Evolutionary conservation across 2,888 invertebrate genomes (phyloP).

Genomic region (Catocala fraxini): DNA sequence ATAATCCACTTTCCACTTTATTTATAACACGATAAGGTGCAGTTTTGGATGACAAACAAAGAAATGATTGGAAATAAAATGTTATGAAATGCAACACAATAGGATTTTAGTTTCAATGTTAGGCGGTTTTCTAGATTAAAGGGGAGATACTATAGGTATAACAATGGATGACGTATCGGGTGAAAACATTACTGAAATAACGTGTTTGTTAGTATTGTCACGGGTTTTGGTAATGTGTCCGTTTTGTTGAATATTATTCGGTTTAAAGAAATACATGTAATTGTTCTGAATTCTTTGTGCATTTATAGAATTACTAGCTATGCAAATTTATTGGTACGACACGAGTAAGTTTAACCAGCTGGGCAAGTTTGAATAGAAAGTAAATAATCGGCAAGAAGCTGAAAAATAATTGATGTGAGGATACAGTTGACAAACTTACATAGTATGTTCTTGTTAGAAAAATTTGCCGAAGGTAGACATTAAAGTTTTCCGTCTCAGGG

Average conservation of each 20-base stretch:
- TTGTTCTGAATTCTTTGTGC: too few relatives aligned
- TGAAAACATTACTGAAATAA: conserved; percentile 15
- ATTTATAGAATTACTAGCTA: too few relatives aligned
- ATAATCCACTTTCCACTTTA: conserved; percentile 5
- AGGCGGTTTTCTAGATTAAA: conserved; percentile 54
- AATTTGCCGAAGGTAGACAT: too few relatives aligned
- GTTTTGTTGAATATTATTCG: conserved; percentile 3
- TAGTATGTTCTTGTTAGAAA: too few relatives aligned
- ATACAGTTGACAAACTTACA: too few relatives aligned
- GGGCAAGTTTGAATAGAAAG: too few relatives aligned
- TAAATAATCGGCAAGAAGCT: too few relatives aligned
- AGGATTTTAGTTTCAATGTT: conserved; percentile 50
- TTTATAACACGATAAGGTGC: background rate
- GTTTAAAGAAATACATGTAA: too few relatives aligned
- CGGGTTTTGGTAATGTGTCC: conserved; percentile 1
- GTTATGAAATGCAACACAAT: conserved; percentile 58
- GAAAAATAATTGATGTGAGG: too few relatives aligned
- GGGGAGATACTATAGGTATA: conserved; percentile 22
- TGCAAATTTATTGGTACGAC: too few relatives aligned
- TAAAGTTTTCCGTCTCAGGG: too few relatives aligned
- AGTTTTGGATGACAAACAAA: background rate
- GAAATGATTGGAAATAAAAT: conserved; percentile 51
- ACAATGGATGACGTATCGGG: conserved; percentile 8
- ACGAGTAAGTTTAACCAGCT: too few relatives aligned
- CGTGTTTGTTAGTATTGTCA: conserved; percentile 11